These are phyloP conservation scores for Lepidurus arcticus DNA, from an alignment of 1,140 invertebrate genomes.

Conservation along the genomic window DNA sequence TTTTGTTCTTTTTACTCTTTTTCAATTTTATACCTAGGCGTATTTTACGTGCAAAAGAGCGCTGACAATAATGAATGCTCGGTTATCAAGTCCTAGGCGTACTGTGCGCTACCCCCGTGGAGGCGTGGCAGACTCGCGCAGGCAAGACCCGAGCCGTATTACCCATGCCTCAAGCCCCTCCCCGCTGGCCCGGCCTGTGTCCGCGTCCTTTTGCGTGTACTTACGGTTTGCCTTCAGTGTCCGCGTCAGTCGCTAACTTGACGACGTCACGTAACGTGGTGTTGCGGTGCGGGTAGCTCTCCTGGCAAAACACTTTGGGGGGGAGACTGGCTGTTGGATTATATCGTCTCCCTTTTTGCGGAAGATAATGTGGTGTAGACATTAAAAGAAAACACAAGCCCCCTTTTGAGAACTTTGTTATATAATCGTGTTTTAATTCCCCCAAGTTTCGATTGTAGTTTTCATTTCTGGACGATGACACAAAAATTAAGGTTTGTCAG, in stretches of 20 bases:
- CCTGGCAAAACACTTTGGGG: background rate
- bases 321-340: background rate
- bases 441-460: background rate
- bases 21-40: background rate
- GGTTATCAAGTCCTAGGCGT: background rate
- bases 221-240: background rate
- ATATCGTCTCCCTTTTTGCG: background rate
- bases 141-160: background rate
- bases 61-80: background rate
- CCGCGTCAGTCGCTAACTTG: slow-evolving; percentile 17
- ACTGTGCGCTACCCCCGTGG: no score
- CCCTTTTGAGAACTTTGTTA: no score
- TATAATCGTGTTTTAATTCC: no score
- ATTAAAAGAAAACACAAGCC: no score
- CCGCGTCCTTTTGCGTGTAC: background rate
- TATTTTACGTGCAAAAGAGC: background rate
- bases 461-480: background rate
- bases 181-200: background rate
- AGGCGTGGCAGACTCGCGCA: background rate
- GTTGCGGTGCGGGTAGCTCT: slow-evolving; percentile 16
- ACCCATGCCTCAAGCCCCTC: background rate
- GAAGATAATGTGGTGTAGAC: background rate
- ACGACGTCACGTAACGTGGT: slow-evolving; percentile 20
- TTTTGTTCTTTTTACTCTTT: background rate
- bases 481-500: no score